Evolutionary conservation across 1,140 invertebrate genomes (phyloP).

Genomic region (Pogonognathellus flavescens): DNA sequence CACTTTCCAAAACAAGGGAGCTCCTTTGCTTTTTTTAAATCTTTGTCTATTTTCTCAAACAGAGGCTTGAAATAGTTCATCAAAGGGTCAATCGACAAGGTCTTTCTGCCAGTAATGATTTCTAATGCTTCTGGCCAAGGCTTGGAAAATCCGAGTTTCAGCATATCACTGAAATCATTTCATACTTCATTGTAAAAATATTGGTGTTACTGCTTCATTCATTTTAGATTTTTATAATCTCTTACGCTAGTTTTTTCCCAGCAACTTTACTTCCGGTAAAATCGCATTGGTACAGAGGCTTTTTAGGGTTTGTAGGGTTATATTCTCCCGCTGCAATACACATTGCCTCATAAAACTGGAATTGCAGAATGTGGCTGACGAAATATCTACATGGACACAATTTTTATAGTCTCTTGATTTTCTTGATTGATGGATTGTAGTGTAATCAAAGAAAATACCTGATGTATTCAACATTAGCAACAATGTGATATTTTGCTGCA

Average conservation of each 20-base stretch:
- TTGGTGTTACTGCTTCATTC: no score
- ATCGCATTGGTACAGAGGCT: conserved; percentile 71
- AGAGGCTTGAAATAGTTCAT: conserved; percentile 68
- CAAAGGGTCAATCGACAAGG: conserved; percentile 69
- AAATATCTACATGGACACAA: conserved; percentile 69
- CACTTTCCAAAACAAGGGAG: conserved; percentile 64
- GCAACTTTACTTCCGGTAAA: conserved; percentile 70
- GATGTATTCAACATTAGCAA: conserved; percentile 27
- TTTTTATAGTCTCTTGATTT: neutral
- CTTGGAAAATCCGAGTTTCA: conserved; percentile 70
- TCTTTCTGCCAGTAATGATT: conserved; percentile 69
- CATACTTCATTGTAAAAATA: neutral
- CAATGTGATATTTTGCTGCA: conserved; percentile 14
- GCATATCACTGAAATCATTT: conserved; percentile 68
- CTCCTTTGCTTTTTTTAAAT: conserved; percentile 54
- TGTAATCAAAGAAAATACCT: no score
- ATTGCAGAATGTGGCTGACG: conserved; percentile 71
- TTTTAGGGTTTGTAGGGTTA: conserved; percentile 69
- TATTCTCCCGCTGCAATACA: conserved; percentile 68
- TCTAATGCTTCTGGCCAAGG: conserved; percentile 71
- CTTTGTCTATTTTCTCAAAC: conserved; percentile 61
- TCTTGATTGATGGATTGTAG: conserved; percentile 55
- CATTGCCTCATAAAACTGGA: conserved; percentile 71
- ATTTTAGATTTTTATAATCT: neutral
- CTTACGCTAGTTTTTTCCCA: conserved; percentile 68